Conservation (phyloP, 1,140 invertebrate genomes). For the Drosophila mojavensis region DNA sequence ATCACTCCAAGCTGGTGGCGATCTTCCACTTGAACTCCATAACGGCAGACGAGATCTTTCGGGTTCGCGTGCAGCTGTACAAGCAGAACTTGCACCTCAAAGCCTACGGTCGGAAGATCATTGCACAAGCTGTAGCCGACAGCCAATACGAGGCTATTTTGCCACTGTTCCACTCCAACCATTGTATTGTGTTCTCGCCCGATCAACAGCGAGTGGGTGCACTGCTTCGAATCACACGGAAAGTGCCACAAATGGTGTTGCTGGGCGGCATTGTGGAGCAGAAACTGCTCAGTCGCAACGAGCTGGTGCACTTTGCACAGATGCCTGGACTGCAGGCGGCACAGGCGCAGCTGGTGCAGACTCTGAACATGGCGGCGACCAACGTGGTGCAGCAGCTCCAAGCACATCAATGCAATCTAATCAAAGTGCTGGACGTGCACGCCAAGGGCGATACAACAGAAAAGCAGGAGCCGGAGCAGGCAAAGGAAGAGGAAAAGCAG, state of each 20-base stretch:
- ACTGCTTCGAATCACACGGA: constrained; percentile 87
- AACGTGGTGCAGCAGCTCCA: constrained; percentile 88
- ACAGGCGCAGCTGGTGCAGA: constrained; percentile 87
- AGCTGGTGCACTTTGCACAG: constrained; percentile 87
- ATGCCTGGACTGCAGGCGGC: constrained; percentile 87
- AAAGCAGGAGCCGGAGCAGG: constrained; percentile 52
- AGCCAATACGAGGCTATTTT: constrained; percentile 87
- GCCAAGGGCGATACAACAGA: constrained; percentile 56
- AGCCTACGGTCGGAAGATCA: constrained; percentile 86
- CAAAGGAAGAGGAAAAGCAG: constrained; percentile 41
- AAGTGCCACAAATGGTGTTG: constrained; percentile 87
- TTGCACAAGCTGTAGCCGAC: constrained; percentile 86
- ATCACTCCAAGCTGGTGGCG: constrained; percentile 88
- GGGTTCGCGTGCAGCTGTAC: constrained; percentile 86
- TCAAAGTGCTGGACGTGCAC: constrained; percentile 87
- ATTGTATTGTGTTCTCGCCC: constrained; percentile 87
- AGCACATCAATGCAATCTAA: constrained; percentile 87
- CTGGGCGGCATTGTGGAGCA: constrained; percentile 89
- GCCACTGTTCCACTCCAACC: constrained; percentile 86
- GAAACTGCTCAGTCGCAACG: constrained; percentile 87
- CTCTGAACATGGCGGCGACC: constrained; percentile 87
- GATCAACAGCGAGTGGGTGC: constrained; percentile 85
- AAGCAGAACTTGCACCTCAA: constrained; percentile 88
- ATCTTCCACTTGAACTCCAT: constrained; percentile 90
- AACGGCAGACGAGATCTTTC: constrained; percentile 86